Evolutionary conservation across 2,113 vertebrate species (phyloP), one percentile per base, ranked within the genome.

Genomic region (Mirza zaza): DNA sequence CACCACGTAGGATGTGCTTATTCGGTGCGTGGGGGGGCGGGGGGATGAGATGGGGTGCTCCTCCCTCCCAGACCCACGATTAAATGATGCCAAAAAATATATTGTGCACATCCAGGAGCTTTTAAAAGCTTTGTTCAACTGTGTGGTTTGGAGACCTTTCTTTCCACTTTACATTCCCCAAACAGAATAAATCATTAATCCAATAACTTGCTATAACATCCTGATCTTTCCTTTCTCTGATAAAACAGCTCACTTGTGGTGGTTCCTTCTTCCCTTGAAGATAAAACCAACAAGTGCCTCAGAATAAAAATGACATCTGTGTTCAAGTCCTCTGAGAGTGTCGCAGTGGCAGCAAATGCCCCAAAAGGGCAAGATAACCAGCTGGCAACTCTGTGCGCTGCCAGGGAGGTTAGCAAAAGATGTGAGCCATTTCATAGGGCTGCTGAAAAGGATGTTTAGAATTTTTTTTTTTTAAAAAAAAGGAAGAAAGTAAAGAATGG

Each of bases 231-330:
- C 36, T 94, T 87, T 76, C 75, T n/a, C 70, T 77, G 59, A 50
- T 84, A 68, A 84, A 93, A 91, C 21, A 82, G 75, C 45, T 81
- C 92, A 29, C 79, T 83, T 12, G 3, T 2, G 4, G 21, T 42
- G 32, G 20, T 68, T 73, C 63, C 34, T 88, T 71, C 77, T 45
- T n/a, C 20, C 76, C 65, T 84, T 18, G 14, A 82, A 97, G 59
- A 91, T 52, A 85, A 97, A 96, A 80, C 71, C 89, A 95, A 87
- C 84, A 95, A 94, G 87, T 90, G 39, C 48, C 57, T 96, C 63
- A 3, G 57, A 92, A 76, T 77, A 91, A 75, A 96, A 93, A 90
- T 14, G 25, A 0, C 63, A 65, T 55, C 87, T 90, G 59, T 90
- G 75, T 70, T 67, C 79, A 52, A 20, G 79, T 81, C 29, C 39